These are phyloP conservation scores for Embidobia sp. DNA, from an alignment of 2,888 invertebrate genomes.

Conservation along the genomic window DNA sequence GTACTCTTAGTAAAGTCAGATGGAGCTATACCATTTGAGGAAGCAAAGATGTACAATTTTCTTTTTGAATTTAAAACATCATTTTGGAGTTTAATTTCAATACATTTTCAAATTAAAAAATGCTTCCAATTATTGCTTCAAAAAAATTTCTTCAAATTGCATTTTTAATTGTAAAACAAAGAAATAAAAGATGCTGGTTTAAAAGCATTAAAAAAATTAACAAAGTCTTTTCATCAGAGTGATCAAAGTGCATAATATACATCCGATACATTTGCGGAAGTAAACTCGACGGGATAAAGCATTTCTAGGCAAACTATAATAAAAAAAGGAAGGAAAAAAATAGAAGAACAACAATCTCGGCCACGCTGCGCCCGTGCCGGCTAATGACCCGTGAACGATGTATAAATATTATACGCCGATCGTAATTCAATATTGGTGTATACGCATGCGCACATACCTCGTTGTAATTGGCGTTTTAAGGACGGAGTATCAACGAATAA, in stretches of 20 bases:
- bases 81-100: no score
- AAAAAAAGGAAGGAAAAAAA: conserved; percentile 20
- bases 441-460: conserved; percentile 17
- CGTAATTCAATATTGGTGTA: conserved; percentile 51
- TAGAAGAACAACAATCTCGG: conserved; percentile 22
- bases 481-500: conserved; percentile 39
- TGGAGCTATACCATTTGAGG: not conserved
- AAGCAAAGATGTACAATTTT: not conserved
- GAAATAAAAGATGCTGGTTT: no score
- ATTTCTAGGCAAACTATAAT: conserved; percentile 13
- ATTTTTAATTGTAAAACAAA: no score
- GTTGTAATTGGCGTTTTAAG: conserved; percentile 46
- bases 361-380: conserved; percentile 44
- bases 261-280: conserved; percentile 35
- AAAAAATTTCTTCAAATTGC: no score
- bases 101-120: no score
- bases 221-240: not conserved
- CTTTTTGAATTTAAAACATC: no score
- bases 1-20: not conserved
- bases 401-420: conserved; percentile 54
- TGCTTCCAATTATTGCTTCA: no score
- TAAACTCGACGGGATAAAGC: conserved; percentile 14
- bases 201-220: no score
- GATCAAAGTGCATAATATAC: conserved; percentile 27
- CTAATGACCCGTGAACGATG: conserved; percentile 66